Conservation (phyloP, 2,113 vertebrate genomes). For the Lepisosteus oculatus region DNA sequence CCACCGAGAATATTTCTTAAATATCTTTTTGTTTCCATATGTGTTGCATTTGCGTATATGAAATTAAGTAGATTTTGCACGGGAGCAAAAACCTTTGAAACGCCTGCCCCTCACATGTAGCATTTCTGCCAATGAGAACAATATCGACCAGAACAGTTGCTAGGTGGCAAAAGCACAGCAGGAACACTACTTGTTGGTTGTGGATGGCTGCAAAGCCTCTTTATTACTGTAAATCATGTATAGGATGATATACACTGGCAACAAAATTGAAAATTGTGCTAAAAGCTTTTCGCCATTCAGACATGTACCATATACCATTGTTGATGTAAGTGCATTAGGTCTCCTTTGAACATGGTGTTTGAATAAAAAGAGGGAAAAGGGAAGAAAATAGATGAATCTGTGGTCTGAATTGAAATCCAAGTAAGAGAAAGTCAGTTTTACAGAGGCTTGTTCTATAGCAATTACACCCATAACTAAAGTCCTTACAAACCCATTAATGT, state of each 20-base stretch:
- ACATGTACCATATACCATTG: not conserved
- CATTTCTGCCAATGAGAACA: not conserved
- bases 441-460: too few relatives aligned
- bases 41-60: too few relatives aligned
- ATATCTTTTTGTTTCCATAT: too few relatives aligned
- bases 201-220: not conserved
- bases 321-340: not conserved
- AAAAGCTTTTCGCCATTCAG: constrained; percentile 2
- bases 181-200: not conserved
- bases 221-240: not conserved
- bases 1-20: too few relatives aligned
- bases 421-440: too few relatives aligned
- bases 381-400: not conserved
- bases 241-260: not conserved
- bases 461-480: too few relatives aligned
- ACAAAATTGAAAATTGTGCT: not conserved
- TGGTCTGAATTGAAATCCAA: not conserved
- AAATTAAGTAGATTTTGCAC: not conserved
- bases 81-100: not conserved
- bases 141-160: not conserved
- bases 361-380: not conserved
- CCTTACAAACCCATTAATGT: too few relatives aligned
- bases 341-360: not conserved
- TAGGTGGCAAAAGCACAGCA: not conserved
- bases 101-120: not conserved